Base-by-base conservation (phyloP, 2,888 invertebrate species). In the Volucella inanis region DNA sequence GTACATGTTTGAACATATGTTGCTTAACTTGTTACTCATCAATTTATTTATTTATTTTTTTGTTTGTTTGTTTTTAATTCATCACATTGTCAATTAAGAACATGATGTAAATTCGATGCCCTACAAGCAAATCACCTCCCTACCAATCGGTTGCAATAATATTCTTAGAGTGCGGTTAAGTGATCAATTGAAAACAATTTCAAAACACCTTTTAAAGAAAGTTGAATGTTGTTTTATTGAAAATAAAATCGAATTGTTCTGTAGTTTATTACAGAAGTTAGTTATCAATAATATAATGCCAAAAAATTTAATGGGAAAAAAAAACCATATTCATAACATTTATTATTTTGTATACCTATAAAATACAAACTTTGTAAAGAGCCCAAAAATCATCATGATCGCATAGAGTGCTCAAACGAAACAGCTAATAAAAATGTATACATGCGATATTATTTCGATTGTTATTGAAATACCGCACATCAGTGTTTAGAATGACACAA, bases 81-180 rank as follows among this genome's bases (percentile, higher is more conserved):
- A 62, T 77, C 41, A 61, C 72, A 77, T 77, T 77, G 54, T 6
- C 67, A 72, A 82, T 77, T 72, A 71, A 54, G 49, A 68, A 2
- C n/a, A 61, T 65, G 76, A 67, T 82, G 76, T 47, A 82, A 81
- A 81, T 64, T 49, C 15, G 61, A 8, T 8, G 31, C 41, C 38
- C 54, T 15, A 72, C 15, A 39, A 22, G 8, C 52, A 62, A 75
- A 70, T 81, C 15, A 43, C 50, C 47, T 49, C 22, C 54, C 49
- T 45, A 39, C 18, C 64, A 65, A 76, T 50, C n/a, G 15, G 4
- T 41, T 38, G 39, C 59, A 31, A 41, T 41, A 11, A 8, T 22
- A 10, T 54, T 54, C 18, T 55, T 64, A 41, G 14, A 57, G 55
- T 31, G 38, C 45, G 47, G 31, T 76, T 39, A 52, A 76, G 47